Base-by-base conservation (phyloP, 1,140 invertebrate species). In the Cataglyphis hispanica region DNA sequence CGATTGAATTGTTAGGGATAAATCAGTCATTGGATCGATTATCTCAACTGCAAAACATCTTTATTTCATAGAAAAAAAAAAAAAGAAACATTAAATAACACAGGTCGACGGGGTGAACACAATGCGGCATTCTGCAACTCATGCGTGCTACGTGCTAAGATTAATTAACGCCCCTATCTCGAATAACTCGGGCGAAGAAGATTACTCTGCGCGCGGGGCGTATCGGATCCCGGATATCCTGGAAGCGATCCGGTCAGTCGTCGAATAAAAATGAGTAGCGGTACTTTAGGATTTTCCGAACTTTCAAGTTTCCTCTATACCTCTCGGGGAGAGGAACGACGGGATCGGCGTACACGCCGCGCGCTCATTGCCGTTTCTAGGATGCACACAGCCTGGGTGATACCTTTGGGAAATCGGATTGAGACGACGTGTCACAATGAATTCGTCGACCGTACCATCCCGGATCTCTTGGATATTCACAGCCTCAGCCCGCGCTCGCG, bases 81-180 rank as follows among this genome's bases (percentile, higher is more conserved):
- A 81, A 64, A 85, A 56, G 76, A 56, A 66, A 89, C 64, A 86
- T 90, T 84, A 90, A 90, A 90, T 87, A 91, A 84, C 84, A 91
- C 85, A 92, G 84, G 84, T 93, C 91, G 91, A 90, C 90, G 88
- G 83, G 83, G 72, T 94, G 92, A 93, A 94, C 92, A 93, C 92
- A 94, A 87, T 92, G 84, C 83, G 86, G 80, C 77, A 63, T 58
- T 88, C 70, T 50, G 43, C 40, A 56, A 67, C 84, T 84, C 63
- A 70, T 70, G 78, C 86, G 50, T 80, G 67, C 58, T 64, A 56
- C 10, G 22, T 50, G 16, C 4, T 76, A 84, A 76, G 13, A 37
- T 34, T 63, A 64, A 37, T 77, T 31, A 58, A n/a, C 22, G 19
- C 1, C n/a, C 67, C n/a, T n/a, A n/a, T 84, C 46, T 16, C 69